A percentile compares a stretch with the other conserved stretches of the same genome.
Conservation (phyloP, 2,113 vertebrate genomes). For the Neotragus moschatus region DNA sequence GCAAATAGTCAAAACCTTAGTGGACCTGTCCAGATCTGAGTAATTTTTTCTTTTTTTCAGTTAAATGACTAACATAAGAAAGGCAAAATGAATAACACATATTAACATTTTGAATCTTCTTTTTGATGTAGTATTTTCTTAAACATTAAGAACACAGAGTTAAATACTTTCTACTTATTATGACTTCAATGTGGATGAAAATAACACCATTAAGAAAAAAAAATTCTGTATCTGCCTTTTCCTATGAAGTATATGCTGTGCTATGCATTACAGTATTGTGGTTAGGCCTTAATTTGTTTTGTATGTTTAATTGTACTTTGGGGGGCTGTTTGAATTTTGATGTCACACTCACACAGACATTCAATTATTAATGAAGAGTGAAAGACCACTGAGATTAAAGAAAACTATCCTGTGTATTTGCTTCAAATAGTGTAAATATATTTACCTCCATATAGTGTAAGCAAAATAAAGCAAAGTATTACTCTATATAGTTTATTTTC, state of each 20-base stretch:
- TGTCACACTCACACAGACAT: background rate
- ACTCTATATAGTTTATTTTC: background rate
- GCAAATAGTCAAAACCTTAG: constrained; percentile 46
- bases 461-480: background rate
- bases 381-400: background rate
- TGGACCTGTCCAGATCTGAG: background rate
- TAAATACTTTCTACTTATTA: background rate
- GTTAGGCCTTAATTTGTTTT: background rate
- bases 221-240: background rate
- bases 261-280: background rate
- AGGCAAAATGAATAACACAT: background rate
- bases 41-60: background rate
- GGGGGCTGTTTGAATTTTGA: background rate
- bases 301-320: background rate
- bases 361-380: background rate
- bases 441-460: background rate
- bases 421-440: background rate
- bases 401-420: background rate
- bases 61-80: background rate
- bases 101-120: background rate
- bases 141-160: constrained; percentile 1
- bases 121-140: background rate
- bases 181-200: background rate
- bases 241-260: background rate
- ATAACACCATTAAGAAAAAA: background rate